phyloP scores from a whole-genome alignment of 2,888 invertebrate genomes.

The Polyommatus icarus region DNA sequence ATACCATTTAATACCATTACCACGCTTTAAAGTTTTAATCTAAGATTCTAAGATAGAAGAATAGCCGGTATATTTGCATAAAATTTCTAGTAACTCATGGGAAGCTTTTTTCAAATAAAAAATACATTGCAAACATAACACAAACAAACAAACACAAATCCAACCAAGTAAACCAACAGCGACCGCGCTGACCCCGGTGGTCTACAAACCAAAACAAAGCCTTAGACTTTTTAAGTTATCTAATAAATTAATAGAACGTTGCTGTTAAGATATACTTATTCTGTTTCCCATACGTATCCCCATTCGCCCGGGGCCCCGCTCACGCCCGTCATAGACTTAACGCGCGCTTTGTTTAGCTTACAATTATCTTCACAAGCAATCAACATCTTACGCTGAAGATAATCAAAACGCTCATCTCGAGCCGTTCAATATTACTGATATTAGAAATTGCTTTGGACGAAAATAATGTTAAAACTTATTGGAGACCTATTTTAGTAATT shows the following conservation, averaged over 20 bases:
- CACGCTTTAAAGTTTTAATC: too few species aligned
- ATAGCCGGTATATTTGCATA: too few species aligned
- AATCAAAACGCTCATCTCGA: constrained; percentile 43
- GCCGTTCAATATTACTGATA: constrained; percentile 7
- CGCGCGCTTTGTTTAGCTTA: constrained; percentile 71
- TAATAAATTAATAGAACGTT: constrained; percentile 27
- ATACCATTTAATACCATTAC: too few species aligned
- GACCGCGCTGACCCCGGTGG: background rate
- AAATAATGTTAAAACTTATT: background rate
- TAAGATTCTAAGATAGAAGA: too few species aligned
- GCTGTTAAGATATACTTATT: constrained; percentile 40
- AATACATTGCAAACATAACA: background rate
- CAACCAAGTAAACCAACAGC: too few species aligned
- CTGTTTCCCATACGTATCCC: constrained; percentile 64
- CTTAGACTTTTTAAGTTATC: constrained; percentile 25
- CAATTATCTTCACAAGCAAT: constrained; percentile 71
- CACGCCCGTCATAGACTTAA: constrained; percentile 61
- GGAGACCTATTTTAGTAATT: background rate
- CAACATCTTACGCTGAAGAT: constrained; percentile 52
- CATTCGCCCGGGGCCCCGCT: constrained; percentile 52
- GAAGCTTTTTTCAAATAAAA: background rate
- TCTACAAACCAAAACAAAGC: constrained; percentile 21
- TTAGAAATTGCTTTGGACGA: background rate
- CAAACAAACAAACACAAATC: background rate
- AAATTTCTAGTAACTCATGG: background rate